A percentile compares a stretch with the other conserved stretches of the same genome.
Evolutionary conservation across 2,888 invertebrate genomes (phyloP).

Genomic region (Scaptomyza parva): DNA sequence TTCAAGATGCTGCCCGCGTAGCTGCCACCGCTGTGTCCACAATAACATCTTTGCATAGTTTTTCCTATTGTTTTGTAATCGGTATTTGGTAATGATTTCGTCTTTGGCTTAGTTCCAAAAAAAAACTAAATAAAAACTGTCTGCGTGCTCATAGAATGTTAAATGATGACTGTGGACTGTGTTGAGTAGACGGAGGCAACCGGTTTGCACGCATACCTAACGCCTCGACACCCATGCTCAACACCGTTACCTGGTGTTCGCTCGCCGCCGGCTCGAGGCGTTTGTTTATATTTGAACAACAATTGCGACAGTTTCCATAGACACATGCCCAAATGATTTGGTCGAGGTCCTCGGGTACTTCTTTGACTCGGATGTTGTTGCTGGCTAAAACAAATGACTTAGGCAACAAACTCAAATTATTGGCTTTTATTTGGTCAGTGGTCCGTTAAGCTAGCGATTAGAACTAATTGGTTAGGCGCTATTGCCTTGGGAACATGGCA

Average conservation of each 20-base stretch:
- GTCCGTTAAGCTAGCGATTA: slow-evolving; percentile 24
- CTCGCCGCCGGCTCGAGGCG: slow-evolving; percentile 39
- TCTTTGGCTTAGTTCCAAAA: slow-evolving; percentile 40
- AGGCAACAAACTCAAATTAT: slow-evolving; percentile 68
- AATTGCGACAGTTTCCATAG: slow-evolving; percentile 76
- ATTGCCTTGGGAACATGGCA: slow-evolving; percentile 44
- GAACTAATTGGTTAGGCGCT: slow-evolving; percentile 47
- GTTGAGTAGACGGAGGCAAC: slow-evolving; percentile 43
- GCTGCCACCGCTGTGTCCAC: slow-evolving; percentile 41
- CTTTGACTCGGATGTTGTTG: slow-evolving; percentile 21
- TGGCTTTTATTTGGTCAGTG: slow-evolving; percentile 6
- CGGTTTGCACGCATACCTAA: slow-evolving; percentile 57
- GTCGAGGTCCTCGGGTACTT: slow-evolving; percentile 55
- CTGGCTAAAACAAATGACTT: slow-evolving; percentile 63
- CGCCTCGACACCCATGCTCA: slow-evolving; percentile 45
- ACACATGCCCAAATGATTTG: slow-evolving; percentile 41
- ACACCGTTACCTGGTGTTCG: slow-evolving; percentile 52
- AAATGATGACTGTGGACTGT: slow-evolving; percentile 35
- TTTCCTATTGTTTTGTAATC: slow-evolving; percentile 14
- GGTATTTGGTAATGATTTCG: slow-evolving; percentile 30
- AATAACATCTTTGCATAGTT: slow-evolving; percentile 59
- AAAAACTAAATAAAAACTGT: slow-evolving; percentile 6
- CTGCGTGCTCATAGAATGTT: slow-evolving; percentile 63
- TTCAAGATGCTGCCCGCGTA: slow-evolving; percentile 46
- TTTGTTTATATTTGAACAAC: slow-evolving; percentile 76